A percentile compares a stretch with the other conserved stretches of the same genome.
These are phyloP conservation scores for Carcina quercana DNA, from an alignment of 2,888 invertebrate genomes.

Conservation along the genomic window DNA sequence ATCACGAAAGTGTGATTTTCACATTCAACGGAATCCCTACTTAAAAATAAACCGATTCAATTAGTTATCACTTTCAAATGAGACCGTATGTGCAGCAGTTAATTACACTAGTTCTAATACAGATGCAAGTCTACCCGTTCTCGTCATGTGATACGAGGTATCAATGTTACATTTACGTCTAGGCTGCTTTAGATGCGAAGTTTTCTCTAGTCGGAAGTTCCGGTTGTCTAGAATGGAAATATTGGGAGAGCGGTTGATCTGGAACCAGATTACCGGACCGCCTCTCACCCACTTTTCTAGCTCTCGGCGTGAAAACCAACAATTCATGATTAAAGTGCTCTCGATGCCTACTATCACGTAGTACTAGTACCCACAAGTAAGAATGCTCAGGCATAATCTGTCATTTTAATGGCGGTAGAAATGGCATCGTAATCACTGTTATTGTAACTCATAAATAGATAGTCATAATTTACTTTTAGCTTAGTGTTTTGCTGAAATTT, in stretches of 20 bases:
- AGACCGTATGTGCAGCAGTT: too few relatives aligned
- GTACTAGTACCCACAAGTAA: neutral
- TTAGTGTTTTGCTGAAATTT: too few relatives aligned
- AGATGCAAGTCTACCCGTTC: constrained; percentile 15
- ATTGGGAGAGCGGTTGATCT: constrained; percentile 20
- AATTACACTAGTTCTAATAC: too few relatives aligned
- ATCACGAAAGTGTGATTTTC: too few relatives aligned
- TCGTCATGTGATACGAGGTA: constrained; percentile 41
- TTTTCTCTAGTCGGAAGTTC: constrained; percentile 47
- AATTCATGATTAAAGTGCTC: constrained; percentile 9
- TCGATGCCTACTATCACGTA: constrained; percentile 3
- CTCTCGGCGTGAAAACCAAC: constrained; percentile 12
- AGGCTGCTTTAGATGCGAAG: constrained; percentile 14
- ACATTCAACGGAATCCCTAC: neutral
- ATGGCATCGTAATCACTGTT: too few relatives aligned
- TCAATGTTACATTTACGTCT: constrained; percentile 12
- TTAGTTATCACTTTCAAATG: neutral
- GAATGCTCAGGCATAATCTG: too few relatives aligned
- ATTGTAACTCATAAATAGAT: too few relatives aligned
- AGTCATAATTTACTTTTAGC: too few relatives aligned
- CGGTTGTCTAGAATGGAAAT: constrained; percentile 40
- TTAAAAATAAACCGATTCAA: neutral
- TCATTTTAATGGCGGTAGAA: too few relatives aligned
- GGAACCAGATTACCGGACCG: constrained; percentile 8
- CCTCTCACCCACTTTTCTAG: constrained; percentile 19